Evolutionary conservation across 2,113 vertebrate genomes (phyloP).

Genomic region (Megaptera novaeangliae): DNA sequence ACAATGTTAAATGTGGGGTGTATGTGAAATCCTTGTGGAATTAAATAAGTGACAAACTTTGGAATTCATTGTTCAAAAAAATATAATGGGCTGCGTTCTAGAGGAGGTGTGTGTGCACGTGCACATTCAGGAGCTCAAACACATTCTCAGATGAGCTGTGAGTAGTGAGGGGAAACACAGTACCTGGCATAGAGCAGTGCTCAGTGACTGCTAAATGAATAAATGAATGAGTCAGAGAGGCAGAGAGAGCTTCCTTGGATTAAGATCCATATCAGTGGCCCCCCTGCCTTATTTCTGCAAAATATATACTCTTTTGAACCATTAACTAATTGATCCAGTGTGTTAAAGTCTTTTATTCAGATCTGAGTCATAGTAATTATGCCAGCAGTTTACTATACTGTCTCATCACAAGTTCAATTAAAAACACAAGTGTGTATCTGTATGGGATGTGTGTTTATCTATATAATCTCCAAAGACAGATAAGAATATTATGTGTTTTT

Average conservation of each 20-base stretch:
- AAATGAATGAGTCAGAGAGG: not conserved
- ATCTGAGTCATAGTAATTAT: slow-evolving; percentile 32
- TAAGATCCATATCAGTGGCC: not conserved
- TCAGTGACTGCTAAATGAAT: not conserved
- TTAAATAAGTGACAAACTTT: not conserved
- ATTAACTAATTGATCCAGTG: slow-evolving; percentile 4
- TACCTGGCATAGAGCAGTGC: not conserved
- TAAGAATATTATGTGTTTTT: not conserved
- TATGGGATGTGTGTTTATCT: not conserved
- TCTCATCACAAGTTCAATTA: slow-evolving; percentile 30
- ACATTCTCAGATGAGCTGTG: not conserved
- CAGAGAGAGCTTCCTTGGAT: not conserved
- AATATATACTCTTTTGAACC: slow-evolving; percentile 10
- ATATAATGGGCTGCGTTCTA: not conserved
- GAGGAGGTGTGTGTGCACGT: not conserved
- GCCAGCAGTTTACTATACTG: not conserved
- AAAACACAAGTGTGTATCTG: not conserved
- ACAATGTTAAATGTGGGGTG: not conserved
- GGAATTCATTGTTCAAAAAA: not conserved
- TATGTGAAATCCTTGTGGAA: not conserved
- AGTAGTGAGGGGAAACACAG: not conserved
- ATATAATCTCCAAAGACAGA: not conserved
- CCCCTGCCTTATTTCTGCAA: not conserved
- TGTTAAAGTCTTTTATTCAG: not conserved
- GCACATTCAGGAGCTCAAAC: not conserved